These are phyloP conservation scores for Drepana arcuata DNA, from an alignment of 1,140 invertebrate species.

Conservation along the genomic window DNA sequence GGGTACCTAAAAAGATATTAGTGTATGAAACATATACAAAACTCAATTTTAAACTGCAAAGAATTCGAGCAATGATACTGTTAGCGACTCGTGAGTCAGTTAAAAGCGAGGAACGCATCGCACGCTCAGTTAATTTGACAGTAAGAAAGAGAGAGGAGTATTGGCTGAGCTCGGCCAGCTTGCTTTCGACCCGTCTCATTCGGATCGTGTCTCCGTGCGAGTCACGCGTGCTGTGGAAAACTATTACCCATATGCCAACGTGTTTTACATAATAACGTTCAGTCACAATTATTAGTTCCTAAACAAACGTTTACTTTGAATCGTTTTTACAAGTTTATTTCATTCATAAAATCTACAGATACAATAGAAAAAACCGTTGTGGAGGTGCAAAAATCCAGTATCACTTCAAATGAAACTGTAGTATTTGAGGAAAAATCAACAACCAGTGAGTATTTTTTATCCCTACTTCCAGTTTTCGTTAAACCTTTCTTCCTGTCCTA, in stretches of 20 bases:
- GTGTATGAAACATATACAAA: no score
- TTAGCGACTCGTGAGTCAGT: no score
- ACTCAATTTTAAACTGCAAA: no score
- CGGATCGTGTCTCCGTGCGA: conserved; percentile 23
- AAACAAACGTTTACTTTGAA: conserved; percentile 4
- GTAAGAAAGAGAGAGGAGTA: no score
- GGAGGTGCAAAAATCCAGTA: conserved; percentile 56
- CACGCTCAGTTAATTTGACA: no score
- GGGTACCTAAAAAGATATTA: no score
- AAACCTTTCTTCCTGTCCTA: conserved; percentile 25
- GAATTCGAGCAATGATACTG: no score
- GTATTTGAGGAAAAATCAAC: conserved; percentile 51
- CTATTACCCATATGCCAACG: not conserved
- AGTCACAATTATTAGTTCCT: not conserved
- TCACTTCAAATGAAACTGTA: conserved; percentile 47
- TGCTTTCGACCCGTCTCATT: conserved; percentile 18
- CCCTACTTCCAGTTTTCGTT: conserved; percentile 27
- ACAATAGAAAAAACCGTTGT: conserved; percentile 51
- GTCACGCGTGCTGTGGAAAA: conserved; percentile 18
- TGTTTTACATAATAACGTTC: not conserved
- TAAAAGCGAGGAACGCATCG: no score
- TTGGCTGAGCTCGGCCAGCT: no score
- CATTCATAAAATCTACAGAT: conserved; percentile 64
- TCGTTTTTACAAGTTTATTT: conserved; percentile 37
- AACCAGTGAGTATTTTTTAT: conserved; percentile 60